Conservation (phyloP, 2,888 invertebrate species). For the Drosophila kanekoi region DNA sequence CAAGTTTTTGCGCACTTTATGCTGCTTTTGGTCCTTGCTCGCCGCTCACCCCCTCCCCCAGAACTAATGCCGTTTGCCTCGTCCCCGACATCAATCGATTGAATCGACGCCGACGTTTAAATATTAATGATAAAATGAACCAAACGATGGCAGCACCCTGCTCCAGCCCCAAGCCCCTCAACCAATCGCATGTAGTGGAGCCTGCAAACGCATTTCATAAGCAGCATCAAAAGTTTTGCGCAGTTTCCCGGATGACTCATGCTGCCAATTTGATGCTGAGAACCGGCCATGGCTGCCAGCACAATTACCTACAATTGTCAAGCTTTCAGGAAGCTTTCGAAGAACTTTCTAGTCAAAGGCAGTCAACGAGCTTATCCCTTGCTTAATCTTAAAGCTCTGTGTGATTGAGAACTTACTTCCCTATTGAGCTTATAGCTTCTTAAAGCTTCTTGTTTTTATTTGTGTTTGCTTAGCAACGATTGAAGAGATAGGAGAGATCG, state of each 20-base stretch:
- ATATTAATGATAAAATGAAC: slow-evolving; percentile 71
- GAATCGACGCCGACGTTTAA: slow-evolving; percentile 73
- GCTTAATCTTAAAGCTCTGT: not conserved
- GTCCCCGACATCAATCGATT: slow-evolving; percentile 61
- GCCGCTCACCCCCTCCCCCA: not conserved
- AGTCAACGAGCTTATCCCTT: no score
- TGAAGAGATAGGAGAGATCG: no score
- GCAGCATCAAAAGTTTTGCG: slow-evolving; percentile 62
- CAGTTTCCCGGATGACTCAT: slow-evolving; percentile 51
- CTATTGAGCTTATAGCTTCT: no score
- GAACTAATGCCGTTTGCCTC: not conserved
- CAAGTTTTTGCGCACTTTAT: slow-evolving; percentile 64
- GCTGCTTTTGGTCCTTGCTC: slow-evolving; percentile 21
- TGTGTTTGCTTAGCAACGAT: no score
- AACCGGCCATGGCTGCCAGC: not conserved
- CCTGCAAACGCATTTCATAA: slow-evolving; percentile 51
- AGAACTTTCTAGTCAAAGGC: not conserved
- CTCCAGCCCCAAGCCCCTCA: not conserved
- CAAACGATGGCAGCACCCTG: slow-evolving; percentile 32
- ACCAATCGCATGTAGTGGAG: not conserved
- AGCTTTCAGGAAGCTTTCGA: not conserved
- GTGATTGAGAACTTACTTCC: not conserved
- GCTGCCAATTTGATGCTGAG: not conserved
- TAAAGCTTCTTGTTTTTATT: no score
- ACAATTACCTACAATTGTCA: not conserved